A percentile compares a stretch with the other conserved stretches of the same genome.
Conservation (phyloP, 2,113 vertebrate genomes). For the Cinclus mexicanus region DNA sequence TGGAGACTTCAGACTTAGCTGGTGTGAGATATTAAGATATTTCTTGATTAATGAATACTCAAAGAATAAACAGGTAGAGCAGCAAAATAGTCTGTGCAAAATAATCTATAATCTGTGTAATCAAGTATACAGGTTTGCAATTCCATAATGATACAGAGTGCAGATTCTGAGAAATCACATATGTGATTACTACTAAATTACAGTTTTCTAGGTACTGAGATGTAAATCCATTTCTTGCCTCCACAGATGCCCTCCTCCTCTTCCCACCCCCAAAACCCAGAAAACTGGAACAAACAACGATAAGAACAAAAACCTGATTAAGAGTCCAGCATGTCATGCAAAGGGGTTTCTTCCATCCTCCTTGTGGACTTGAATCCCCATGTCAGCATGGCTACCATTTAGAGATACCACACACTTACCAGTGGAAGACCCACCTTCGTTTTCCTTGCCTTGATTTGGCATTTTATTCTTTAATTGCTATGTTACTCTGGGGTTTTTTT, state of each 20-base stretch:
- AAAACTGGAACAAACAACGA: background rate
- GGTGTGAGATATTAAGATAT: background rate
- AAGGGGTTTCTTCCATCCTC: background rate
- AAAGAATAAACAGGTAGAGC: background rate
- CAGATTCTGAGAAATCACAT: background rate
- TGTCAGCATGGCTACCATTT: background rate
- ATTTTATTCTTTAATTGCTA: background rate
- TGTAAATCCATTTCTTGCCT: background rate
- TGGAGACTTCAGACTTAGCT: background rate
- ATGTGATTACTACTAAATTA: background rate
- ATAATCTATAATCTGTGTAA: background rate
- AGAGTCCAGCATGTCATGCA: background rate
- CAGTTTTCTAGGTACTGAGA: background rate
- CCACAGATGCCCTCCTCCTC: too few species aligned
- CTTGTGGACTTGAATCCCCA: background rate
- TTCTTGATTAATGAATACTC: background rate
- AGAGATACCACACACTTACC: background rate
- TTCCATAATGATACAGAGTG: background rate
- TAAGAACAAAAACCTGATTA: background rate
- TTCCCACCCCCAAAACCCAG: background rate
- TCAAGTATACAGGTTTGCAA: background rate
- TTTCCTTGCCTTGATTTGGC: background rate
- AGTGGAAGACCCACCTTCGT: background rate
- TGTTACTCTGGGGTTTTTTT: background rate
- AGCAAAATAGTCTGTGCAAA: background rate